Evolutionary conservation across 92 coral and sea anemone species (phyloP), one percentile per base, ranked within the genome.

Genomic region (Hydrozoanthus gracilis): DNA sequence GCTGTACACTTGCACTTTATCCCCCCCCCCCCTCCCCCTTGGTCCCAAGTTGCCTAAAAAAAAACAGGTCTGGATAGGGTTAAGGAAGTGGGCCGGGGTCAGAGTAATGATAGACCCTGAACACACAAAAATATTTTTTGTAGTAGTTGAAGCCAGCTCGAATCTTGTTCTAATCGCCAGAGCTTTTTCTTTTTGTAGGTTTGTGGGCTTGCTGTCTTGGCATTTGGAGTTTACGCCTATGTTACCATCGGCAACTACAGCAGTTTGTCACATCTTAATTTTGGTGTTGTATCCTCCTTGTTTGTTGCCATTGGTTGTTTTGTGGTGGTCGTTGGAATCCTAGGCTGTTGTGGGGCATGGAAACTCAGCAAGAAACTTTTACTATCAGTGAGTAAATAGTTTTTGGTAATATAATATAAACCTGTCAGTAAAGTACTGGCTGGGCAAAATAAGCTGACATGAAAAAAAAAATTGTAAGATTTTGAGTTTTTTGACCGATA

Each of bases 251-350:
- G 54, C 14, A 45, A 49, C 6, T 80, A 80, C 49, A 80, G 85
- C 85, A 80, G 85, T 17, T 65, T 80, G 55, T 80, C 85, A 1
- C 85, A 80, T 13, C 16, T 80, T 27, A 65, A 65, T 73, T 80
- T 80, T 64, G 85, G 85, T 62, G 60, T 51, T 1, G 85, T 80
- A 3, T 65, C 85, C 5, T 65, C 85, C 12, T 17, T 80, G 12
- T 80, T 80, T 47, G 48, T 80, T 8, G 85, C 85, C 2, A 67
- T 65, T 65, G 85, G 85, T 6, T 80, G 85, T 65, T 65, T 80
- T 47, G 85, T 80, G 7, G 49, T 80, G 3, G 8, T 80, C 5
- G 74, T 80, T 3, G 85, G 47, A 10, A 8, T 80, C 73, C n/a
- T 65, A n/a, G 85, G 85, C 52, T 80, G 73, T 51, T 49, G 74